Conservation (phyloP, 64 coral and sea anemone species). For the Montipora cactus region DNA sequence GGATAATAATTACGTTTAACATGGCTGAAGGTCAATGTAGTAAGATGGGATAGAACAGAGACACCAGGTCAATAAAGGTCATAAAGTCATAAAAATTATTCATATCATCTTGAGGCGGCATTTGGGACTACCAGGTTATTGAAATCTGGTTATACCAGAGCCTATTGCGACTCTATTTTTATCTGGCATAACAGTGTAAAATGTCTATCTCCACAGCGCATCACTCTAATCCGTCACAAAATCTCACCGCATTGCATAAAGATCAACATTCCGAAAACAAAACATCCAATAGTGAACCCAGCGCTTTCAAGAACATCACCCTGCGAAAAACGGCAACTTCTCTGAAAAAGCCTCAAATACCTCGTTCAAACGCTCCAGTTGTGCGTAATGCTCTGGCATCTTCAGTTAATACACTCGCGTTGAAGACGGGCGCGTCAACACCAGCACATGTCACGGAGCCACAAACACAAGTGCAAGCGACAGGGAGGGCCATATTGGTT, state of each 20-base stretch:
- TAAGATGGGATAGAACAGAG: too few relatives aligned
- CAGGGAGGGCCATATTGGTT: conserved; percentile 18
- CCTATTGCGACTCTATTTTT: not conserved
- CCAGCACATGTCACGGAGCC: not conserved
- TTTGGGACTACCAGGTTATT: too few relatives aligned
- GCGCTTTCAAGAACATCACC: not conserved
- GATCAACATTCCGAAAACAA: not conserved
- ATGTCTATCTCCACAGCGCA: not conserved
- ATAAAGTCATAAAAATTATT: too few relatives aligned
- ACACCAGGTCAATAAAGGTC: too few relatives aligned
- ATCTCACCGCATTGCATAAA: not conserved
- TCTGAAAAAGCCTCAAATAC: not conserved
- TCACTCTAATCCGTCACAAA: not conserved
- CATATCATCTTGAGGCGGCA: too few relatives aligned
- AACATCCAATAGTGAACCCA: not conserved
- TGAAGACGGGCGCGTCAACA: not conserved
- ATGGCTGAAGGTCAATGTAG: too few relatives aligned
- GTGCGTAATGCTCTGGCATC: not conserved
- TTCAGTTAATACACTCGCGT: not conserved
- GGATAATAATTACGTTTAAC: too few relatives aligned
- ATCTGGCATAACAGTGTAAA: not conserved
- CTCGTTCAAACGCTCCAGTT: not conserved
- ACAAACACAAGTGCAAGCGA: not conserved
- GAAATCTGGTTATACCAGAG: too few relatives aligned
- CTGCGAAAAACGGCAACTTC: not conserved